These are phyloP conservation scores for Rhombomys opimus DNA, from an alignment of 2,113 vertebrate species.

Conservation along the genomic window DNA sequence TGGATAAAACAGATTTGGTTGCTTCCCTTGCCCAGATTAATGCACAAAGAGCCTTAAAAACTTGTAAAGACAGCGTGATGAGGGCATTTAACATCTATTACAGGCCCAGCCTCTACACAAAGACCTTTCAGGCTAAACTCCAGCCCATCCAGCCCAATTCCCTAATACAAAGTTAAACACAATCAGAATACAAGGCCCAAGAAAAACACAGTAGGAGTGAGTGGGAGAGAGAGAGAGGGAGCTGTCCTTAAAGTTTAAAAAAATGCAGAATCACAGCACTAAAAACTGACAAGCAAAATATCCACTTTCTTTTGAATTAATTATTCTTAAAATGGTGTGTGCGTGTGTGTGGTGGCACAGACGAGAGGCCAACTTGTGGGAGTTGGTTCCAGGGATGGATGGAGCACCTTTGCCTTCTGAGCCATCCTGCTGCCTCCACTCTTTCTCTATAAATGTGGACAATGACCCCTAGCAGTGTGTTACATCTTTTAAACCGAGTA, in stretches of 20 bases:
- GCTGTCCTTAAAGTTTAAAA: not conserved
- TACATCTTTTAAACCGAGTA: not conserved
- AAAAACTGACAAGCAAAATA: not conserved
- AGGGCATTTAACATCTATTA: slow-evolving; percentile 27
- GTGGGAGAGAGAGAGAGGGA: not conserved
- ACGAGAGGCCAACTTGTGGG: not conserved
- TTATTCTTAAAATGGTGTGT: not conserved
- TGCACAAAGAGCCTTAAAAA: slow-evolving; percentile 59
- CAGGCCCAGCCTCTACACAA: not conserved
- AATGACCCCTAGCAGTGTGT: not conserved
- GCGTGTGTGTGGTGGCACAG: not conserved
- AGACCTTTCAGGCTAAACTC: slow-evolving; percentile 3
- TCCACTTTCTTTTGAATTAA: not conserved
- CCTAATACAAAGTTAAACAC: not conserved
- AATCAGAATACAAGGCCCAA: not conserved
- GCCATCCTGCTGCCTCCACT: not conserved
- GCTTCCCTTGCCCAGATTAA: not conserved
- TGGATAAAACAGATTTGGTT: slow-evolving; percentile 55
- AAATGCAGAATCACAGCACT: too few relatives aligned
- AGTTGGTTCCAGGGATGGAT: not conserved
- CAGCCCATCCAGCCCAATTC: not conserved
- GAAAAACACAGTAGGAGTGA: not conserved
- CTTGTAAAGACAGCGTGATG: not conserved
- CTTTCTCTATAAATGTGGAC: not conserved
- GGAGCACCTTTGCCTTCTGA: too few relatives aligned